A percentile compares a stretch with the other conserved stretches of the same genome.
Conservation (phyloP, 53 echinoderm and acorn worm genomes). For the Paelopatides confundens region DNA sequence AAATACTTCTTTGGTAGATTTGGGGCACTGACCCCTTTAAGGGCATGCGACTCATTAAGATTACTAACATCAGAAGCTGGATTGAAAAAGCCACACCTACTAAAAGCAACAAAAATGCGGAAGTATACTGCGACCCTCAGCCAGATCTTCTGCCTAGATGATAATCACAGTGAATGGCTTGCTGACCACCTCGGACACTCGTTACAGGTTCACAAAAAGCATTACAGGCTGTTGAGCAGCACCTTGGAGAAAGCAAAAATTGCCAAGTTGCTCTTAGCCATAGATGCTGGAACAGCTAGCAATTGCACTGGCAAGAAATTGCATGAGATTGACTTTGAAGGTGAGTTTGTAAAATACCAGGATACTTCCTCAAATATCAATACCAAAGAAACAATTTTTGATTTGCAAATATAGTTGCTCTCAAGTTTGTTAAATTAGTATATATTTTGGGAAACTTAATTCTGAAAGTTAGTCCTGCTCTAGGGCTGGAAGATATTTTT, state of each 20-base stretch:
- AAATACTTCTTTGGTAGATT: constrained; percentile 66
- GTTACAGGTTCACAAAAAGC: constrained; percentile 48
- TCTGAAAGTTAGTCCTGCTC: too few species aligned
- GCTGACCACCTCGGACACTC: constrained; percentile 68
- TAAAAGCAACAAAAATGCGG: constrained; percentile 56
- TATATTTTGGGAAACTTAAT: too few species aligned
- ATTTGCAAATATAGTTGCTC: too few species aligned
- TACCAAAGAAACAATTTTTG: too few species aligned
- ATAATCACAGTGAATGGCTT: constrained; percentile 53
- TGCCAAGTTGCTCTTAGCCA: constrained; percentile 45
- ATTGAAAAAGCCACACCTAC: constrained; percentile 53
- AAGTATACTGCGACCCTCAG: constrained; percentile 62
- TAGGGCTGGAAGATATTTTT: too few species aligned
- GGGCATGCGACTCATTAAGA: constrained; percentile 54
- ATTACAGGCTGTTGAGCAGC: constrained; percentile 38
- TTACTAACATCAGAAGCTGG: constrained; percentile 47
- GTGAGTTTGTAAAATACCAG: too few species aligned
- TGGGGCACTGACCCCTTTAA: constrained; percentile 16
- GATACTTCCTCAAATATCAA: too few species aligned
- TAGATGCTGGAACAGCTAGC: constrained; percentile 41
- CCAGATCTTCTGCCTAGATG: constrained; percentile 57
- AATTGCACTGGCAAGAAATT: constrained; percentile 52
- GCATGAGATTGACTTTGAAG: constrained; percentile 45
- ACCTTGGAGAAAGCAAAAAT: constrained; percentile 62
- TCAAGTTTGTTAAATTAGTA: too few species aligned